Evolutionary conservation across 2,797 vertebrate species (phyloP).

Genomic region (Poeciliopsis paucimaculata): DNA sequence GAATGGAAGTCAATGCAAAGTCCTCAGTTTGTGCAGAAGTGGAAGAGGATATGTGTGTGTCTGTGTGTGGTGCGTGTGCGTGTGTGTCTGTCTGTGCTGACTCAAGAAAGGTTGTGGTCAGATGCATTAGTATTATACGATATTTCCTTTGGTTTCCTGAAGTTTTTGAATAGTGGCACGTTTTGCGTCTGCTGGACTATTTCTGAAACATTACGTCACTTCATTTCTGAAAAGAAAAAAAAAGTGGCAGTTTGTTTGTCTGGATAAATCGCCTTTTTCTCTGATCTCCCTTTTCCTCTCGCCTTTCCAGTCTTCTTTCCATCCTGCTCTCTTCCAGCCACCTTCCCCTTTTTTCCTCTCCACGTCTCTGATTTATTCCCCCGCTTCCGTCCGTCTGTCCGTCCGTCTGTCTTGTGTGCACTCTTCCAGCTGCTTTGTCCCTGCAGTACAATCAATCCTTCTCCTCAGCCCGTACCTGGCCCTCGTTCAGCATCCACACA

Average conservation of each 20-base stretch:
- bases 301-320: constrained; percentile 42
- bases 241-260: constrained; percentile 63
- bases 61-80: constrained; percentile 32
- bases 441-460: constrained; percentile 76
- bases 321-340: constrained; percentile 50
- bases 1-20: too few relatives aligned
- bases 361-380: constrained; percentile 73
- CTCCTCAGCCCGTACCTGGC: constrained; percentile 71
- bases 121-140: constrained; percentile 83
- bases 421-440: constrained; percentile 75
- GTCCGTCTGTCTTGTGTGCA: constrained; percentile 65
- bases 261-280: constrained; percentile 55
- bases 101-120: constrained; percentile 75
- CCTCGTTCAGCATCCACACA: constrained; percentile 52
- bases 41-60: too few relatives aligned
- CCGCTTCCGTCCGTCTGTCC: constrained; percentile 64
- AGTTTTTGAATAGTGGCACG: constrained; percentile 75
- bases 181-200: constrained; percentile 67
- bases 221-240: constrained; percentile 71
- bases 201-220: constrained; percentile 76
- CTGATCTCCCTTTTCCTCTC: constrained; percentile 26
- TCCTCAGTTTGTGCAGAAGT: too few relatives aligned
- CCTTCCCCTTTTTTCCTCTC: constrained; percentile 50
- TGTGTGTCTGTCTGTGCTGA: constrained; percentile 54
- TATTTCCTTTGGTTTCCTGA: constrained; percentile 79